Percentiles rank a stretch among this genome's conserved stretches.
Conservation (phyloP, 2,113 vertebrate species). For the Lathamus discolor region DNA sequence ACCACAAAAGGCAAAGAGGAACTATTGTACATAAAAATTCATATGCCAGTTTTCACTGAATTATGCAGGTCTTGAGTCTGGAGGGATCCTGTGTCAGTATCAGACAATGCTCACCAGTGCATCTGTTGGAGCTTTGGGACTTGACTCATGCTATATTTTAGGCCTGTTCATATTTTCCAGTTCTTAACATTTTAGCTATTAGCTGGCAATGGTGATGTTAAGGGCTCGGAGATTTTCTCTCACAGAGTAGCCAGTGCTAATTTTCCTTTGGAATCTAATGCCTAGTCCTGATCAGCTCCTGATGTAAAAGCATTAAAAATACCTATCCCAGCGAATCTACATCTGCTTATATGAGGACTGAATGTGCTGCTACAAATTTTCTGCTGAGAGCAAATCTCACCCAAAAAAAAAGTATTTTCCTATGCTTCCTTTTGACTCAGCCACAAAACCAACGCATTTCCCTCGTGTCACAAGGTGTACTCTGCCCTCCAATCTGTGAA, state of each 20-base stretch:
- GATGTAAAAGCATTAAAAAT: not conserved
- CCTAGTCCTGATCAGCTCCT: not conserved
- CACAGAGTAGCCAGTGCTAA: not conserved
- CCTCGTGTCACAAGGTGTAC: slow-evolving; percentile 36
- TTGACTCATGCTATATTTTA: accelerated
- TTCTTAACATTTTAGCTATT: not conserved
- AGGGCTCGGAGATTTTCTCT: not conserved
- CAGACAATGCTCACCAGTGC: not conserved
- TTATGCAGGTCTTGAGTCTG: not conserved
- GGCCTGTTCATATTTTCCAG: not conserved
- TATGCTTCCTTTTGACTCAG: not conserved
- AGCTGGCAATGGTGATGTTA: not conserved
- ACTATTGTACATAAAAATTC: not conserved
- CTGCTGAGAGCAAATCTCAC: not conserved
- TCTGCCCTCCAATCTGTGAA: slow-evolving; percentile 25
- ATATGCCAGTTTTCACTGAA: not conserved
- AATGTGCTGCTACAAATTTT: not conserved
- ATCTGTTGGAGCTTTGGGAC: not conserved
- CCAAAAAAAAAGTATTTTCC: not conserved
- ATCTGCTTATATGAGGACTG: not conserved
- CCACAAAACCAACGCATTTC: not conserved
- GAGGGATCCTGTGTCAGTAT: not conserved
- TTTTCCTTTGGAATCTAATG: not conserved
- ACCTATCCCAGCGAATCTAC: not conserved
- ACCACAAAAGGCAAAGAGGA: not conserved